These are phyloP conservation scores for Mormyrus lacerda DNA, from an alignment of 2,113 vertebrate species.

Conservation along the genomic window DNA sequence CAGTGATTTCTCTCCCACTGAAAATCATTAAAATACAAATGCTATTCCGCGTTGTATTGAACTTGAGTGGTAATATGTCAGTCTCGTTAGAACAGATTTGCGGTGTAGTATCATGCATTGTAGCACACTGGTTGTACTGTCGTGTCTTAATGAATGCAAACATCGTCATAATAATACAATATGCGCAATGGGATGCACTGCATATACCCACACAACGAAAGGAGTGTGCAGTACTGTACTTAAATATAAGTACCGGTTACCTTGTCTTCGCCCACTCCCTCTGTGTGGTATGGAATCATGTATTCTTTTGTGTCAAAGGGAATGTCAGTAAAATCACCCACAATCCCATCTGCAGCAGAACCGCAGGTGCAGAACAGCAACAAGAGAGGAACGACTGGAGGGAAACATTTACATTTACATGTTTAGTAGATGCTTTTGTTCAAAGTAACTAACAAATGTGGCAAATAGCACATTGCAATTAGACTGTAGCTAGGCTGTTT, in stretches of 20 bases:
- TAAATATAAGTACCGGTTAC: slow-evolving; percentile 50
- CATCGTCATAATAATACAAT: neutral
- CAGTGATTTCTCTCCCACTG: too few species aligned
- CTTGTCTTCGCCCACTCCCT: slow-evolving; percentile 72
- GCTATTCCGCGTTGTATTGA: neutral
- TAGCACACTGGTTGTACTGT: neutral
- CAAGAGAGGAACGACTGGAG: slow-evolving; percentile 70
- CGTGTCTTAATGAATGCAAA: neutral
- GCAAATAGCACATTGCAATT: neutral
- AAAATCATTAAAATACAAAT: too few species aligned
- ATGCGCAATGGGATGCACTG: neutral
- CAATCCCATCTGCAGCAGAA: slow-evolving; percentile 57
- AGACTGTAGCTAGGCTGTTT: neutral
- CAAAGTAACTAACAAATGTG: neutral
- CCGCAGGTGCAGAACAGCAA: slow-evolving; percentile 66
- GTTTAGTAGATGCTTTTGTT: neutral
- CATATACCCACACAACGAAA: neutral
- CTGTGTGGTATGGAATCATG: slow-evolving; percentile 73
- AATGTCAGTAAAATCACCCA: slow-evolving; percentile 53
- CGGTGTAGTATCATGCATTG: neutral
- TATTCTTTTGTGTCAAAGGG: slow-evolving; percentile 66
- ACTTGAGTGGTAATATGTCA: neutral
- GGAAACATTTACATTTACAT: neutral
- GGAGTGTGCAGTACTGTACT: neutral
- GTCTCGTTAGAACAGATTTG: neutral